Conservation (phyloP, 1,140 invertebrate species). For the Delia radicum region DNA sequence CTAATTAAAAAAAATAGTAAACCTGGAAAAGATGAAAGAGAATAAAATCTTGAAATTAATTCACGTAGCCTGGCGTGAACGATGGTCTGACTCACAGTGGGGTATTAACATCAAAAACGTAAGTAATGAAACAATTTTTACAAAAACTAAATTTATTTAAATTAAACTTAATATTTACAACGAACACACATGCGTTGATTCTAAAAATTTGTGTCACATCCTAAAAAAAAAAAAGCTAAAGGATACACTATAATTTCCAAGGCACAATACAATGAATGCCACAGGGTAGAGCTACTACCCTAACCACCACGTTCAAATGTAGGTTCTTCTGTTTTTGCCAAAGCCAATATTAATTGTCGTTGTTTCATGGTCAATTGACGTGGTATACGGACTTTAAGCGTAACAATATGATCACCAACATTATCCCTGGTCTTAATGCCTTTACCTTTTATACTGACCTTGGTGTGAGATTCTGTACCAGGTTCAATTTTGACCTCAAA, state of each 20-base stretch:
- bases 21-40: slow-evolving; percentile 28
- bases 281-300: neutral
- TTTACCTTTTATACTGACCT: slow-evolving; percentile 38
- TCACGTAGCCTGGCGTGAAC: slow-evolving; percentile 86
- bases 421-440: slow-evolving; percentile 37
- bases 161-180: slow-evolving; percentile 4
- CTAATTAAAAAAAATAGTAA: neutral
- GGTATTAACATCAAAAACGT: slow-evolving; percentile 91
- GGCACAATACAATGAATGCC: neutral
- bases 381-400: slow-evolving; percentile 44
- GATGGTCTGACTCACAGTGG: slow-evolving; percentile 94
- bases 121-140: too few species aligned
- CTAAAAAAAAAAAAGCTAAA: neutral
- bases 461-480: slow-evolving; percentile 45
- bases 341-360: slow-evolving; percentile 43
- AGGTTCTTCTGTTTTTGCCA: slow-evolving; percentile 45
- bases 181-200: neutral
- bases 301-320: slow-evolving; percentile 35
- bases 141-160: neutral
- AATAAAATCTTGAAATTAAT: slow-evolving; percentile 70
- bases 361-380: slow-evolving; percentile 45
- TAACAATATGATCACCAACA: slow-evolving; percentile 44
- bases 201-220: neutral
- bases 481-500: slow-evolving; percentile 42
- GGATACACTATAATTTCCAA: neutral